A percentile compares a stretch with the other conserved stretches of the same genome.
Conservation (phyloP, 1,140 invertebrate species). For the Mesaphorura yosii region DNA sequence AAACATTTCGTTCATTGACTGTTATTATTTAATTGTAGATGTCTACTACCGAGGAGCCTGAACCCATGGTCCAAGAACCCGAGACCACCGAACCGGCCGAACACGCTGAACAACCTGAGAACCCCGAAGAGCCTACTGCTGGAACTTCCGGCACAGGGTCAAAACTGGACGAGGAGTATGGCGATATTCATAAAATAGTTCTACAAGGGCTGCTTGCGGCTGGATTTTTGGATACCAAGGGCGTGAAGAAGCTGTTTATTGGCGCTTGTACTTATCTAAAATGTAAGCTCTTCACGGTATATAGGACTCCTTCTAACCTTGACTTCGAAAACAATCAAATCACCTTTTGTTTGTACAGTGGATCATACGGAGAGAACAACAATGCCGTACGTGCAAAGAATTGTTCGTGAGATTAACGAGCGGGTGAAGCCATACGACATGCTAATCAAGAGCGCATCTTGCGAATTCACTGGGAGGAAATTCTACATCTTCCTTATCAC, state of each 20-base stretch:
- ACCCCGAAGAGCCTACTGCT: no score
- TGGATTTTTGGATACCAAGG: conserved; percentile 20
- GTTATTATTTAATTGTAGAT: no score
- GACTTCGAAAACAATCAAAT: no score
- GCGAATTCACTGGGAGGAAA: conserved; percentile 25
- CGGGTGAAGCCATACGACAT: conserved; percentile 20
- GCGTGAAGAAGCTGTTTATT: conserved; percentile 24
- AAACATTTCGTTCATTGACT: no score
- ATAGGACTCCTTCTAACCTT: no score
- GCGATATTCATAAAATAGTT: conserved; percentile 25
- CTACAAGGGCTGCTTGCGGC: conserved; percentile 27
- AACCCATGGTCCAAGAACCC: no score
- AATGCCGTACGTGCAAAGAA: conserved; percentile 18
- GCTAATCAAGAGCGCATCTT: conserved; percentile 20
- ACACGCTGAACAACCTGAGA: no score
- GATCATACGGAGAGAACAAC: conserved; percentile 1
- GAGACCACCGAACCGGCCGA: no score
- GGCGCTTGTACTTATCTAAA: conserved; percentile 17
- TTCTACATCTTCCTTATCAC: conserved; percentile 27
- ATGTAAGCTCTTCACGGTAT: no score
- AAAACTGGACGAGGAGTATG: conserved; percentile 20
- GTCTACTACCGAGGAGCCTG: no score
- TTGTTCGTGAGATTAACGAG: conserved; percentile 25
- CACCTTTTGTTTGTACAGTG: background rate
- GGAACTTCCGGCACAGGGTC: no score